These are phyloP conservation scores for Indicator maculatus DNA, from an alignment of 2,113 vertebrate species.

Conservation along the genomic window DNA sequence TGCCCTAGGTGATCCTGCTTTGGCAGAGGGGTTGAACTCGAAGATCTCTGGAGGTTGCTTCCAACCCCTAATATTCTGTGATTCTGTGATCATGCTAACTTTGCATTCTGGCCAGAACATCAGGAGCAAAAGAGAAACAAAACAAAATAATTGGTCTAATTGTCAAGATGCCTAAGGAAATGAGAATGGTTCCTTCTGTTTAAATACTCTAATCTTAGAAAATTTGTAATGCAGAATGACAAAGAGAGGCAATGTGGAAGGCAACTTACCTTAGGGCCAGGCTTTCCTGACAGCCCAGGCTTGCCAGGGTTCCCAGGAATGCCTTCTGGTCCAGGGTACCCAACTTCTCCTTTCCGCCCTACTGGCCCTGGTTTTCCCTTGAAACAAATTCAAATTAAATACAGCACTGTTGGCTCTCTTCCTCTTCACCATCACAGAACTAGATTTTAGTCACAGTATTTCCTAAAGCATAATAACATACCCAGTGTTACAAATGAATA, in stretches of 20 bases:
- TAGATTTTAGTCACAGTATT: neutral
- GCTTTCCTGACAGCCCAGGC: conserved; percentile 80
- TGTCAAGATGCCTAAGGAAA: neutral
- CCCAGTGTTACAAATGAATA: neutral
- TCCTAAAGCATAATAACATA: neutral
- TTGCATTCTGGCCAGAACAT: neutral
- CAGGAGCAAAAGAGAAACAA: conserved; percentile 14
- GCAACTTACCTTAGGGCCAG: conserved; percentile 82
- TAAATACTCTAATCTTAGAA: neutral
- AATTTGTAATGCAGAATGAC: neutral
- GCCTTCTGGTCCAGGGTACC: conserved; percentile 85
- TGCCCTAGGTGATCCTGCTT: too few relatives aligned
- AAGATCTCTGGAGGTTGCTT: too few relatives aligned
- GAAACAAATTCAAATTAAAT: conserved; percentile 52
- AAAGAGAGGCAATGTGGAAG: neutral
- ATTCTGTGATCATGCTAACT: neutral
- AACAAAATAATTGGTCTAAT: neutral
- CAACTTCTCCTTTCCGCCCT: conserved; percentile 81
- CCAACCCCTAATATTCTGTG: too few relatives aligned
- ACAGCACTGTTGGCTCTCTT: neutral
- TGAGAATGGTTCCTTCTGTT: neutral
- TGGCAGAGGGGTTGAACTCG: too few relatives aligned
- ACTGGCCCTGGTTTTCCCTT: conserved; percentile 84
- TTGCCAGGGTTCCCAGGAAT: conserved; percentile 83
- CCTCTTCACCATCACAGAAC: neutral